Evolutionary conservation across 1,140 invertebrate species (phyloP).

Genomic region (Belonocnema kinseyi): DNA sequence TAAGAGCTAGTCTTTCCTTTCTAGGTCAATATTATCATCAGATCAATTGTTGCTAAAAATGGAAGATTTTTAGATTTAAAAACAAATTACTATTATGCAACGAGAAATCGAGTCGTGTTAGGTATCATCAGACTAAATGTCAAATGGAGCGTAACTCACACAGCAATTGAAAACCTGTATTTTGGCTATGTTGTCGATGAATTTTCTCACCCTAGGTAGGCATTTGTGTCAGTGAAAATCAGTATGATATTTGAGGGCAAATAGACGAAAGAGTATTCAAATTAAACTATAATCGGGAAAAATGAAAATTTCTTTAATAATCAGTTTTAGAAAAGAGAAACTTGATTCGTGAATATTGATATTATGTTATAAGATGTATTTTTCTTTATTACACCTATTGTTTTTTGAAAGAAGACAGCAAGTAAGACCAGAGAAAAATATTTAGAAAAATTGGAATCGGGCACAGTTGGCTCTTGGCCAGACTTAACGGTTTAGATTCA

Average conservation of each 20-base stretch:
- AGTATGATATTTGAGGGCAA: not conserved
- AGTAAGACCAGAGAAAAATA: too few relatives aligned
- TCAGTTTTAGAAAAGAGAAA: too few relatives aligned
- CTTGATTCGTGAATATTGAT: too few relatives aligned
- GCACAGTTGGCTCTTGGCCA: too few relatives aligned
- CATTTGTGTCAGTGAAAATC: slow-evolving; percentile 20
- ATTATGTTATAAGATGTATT: too few relatives aligned
- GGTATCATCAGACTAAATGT: not conserved
- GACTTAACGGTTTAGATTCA: too few relatives aligned
- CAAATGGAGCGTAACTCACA: slow-evolving; percentile 5
- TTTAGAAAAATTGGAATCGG: too few relatives aligned
- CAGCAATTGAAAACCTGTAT: slow-evolving; percentile 6
- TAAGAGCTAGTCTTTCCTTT: too few relatives aligned
- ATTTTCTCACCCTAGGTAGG: not conserved
- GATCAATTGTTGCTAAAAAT: not conserved
- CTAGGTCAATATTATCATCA: too few relatives aligned
- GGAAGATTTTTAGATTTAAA: not conserved
- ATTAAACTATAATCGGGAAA: not conserved
- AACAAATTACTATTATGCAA: not conserved
- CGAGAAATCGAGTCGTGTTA: not conserved
- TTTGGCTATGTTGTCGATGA: not conserved
- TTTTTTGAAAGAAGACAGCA: too few relatives aligned
- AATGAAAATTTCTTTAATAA: too few relatives aligned
- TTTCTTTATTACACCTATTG: too few relatives aligned
- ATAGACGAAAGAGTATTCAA: slow-evolving; percentile 9